Evolutionary conservation across 2,113 vertebrate species (phyloP).

Genomic region (Halcyon senegalensis): DNA sequence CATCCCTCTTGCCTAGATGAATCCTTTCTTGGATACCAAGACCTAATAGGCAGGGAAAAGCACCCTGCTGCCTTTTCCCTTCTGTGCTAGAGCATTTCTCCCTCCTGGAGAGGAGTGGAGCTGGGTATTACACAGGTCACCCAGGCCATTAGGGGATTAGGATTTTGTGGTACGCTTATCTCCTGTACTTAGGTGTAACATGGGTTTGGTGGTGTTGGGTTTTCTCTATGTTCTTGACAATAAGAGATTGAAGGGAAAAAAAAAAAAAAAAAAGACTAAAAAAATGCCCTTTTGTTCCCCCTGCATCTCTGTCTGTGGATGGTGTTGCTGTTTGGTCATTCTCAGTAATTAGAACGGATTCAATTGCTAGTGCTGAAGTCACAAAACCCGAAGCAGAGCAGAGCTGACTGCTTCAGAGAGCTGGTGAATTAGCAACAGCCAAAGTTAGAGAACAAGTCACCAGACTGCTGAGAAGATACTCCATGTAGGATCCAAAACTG

Average conservation of each 20-base stretch:
- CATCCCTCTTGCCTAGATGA: not conserved
- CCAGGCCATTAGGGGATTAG: not conserved
- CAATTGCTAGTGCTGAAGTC: not conserved
- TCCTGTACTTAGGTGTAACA: not conserved
- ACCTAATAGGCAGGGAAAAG: not conserved
- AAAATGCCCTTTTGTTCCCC: not conserved
- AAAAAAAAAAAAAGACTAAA: not conserved
- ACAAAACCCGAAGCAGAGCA: not conserved
- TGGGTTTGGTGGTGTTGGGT: not conserved
- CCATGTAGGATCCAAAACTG: not conserved
- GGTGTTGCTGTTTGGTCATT: not conserved
- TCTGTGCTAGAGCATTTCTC: not conserved
- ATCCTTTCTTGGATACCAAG: not conserved
- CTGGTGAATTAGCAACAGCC: not conserved
- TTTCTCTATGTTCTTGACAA: not conserved
- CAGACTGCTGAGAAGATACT: not conserved
- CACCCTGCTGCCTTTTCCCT: not conserved
- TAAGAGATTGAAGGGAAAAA: not conserved
- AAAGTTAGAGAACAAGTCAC: not conserved
- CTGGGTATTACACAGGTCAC: too few species aligned
- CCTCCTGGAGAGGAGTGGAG: not conserved
- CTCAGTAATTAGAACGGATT: not conserved
- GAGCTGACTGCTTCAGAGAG: not conserved
- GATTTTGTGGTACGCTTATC: not conserved
- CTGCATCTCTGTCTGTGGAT: not conserved